These are phyloP conservation scores for Ligdia adustata DNA, from an alignment of 2,888 invertebrate genomes.

Conservation along the genomic window DNA sequence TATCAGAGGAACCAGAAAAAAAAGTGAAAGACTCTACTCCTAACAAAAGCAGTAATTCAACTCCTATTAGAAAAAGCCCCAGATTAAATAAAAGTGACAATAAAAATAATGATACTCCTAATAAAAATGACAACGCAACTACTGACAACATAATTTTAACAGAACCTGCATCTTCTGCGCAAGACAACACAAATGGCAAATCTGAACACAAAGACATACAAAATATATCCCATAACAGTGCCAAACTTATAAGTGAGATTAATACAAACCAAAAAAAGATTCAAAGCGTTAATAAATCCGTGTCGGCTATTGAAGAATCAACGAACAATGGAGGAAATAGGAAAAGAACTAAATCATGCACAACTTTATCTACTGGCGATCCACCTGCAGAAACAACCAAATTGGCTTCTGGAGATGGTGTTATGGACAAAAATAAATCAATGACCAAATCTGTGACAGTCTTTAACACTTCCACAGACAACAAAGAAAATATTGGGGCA, in stretches of 20 bases:
- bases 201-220: slow-evolving; percentile 18
- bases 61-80: slow-evolving; percentile 46
- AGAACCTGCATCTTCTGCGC: slow-evolving; percentile 1
- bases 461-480: slow-evolving; percentile 18
- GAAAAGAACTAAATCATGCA: slow-evolving; percentile 66
- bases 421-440: slow-evolving; percentile 35
- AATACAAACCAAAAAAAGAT: slow-evolving; percentile 41
- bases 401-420: slow-evolving; percentile 60
- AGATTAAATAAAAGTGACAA: slow-evolving; percentile 44
- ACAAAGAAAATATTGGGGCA: slow-evolving; percentile 18
- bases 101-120: slow-evolving; percentile 30
- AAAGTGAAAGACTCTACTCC: slow-evolving; percentile 33
- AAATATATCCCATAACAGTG: slow-evolving; percentile 44
- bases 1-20: slow-evolving; percentile 59
- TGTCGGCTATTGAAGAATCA: slow-evolving; percentile 45
- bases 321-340: slow-evolving; percentile 48
- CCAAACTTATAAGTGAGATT: slow-evolving; percentile 50
- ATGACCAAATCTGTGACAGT: slow-evolving; percentile 12
- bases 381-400: slow-evolving; percentile 31
- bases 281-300: slow-evolving; percentile 54
- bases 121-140: slow-evolving; percentile 8
- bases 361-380: slow-evolving; percentile 40
- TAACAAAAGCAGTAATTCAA: slow-evolving; percentile 27
- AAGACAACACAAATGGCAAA: slow-evolving; percentile 12
- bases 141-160: slow-evolving; percentile 11